Evolutionary conservation across 1,140 invertebrate genomes (phyloP).

Genomic region (Leptinotarsa defecta): DNA sequence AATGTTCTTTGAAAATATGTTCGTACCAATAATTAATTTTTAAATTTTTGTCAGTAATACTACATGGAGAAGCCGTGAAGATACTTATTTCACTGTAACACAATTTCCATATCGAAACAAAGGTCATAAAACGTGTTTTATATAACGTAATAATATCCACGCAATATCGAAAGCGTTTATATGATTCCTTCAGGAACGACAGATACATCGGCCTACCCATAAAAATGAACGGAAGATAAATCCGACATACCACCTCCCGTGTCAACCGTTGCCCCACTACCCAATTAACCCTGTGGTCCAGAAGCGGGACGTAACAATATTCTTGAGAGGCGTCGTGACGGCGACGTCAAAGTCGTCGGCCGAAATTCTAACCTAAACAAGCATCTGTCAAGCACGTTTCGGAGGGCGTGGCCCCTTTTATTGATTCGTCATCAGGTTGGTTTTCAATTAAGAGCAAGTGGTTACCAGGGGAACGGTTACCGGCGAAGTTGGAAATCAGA

Average conservation of each 20-base stretch:
- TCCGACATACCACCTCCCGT: neutral
- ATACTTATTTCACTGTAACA: too few relatives aligned
- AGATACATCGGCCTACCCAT: too few relatives aligned
- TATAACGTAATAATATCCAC: too few relatives aligned
- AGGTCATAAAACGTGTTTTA: too few relatives aligned
- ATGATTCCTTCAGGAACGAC: too few relatives aligned
- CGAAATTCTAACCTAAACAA: conserved; percentile 30
- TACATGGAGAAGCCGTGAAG: too few relatives aligned
- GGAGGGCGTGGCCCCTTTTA: conserved; percentile 53
- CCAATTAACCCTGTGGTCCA: neutral
- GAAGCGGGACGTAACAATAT: neutral
- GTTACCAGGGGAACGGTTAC: conserved; percentile 55
- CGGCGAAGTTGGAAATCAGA: conserved; percentile 34
- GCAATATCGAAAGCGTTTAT: too few relatives aligned
- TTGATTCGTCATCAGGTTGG: conserved; percentile 59
- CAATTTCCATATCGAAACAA: too few relatives aligned
- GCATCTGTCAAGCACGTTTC: conserved; percentile 28
- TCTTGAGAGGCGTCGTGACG: neutral
- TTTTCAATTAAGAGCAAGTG: conserved; percentile 59
- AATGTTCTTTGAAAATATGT: too few relatives aligned
- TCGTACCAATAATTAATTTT: too few relatives aligned
- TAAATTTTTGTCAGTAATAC: too few relatives aligned
- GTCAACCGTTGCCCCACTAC: neutral
- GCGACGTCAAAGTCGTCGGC: conserved; percentile 1
- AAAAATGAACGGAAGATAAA: too few relatives aligned